Evolutionary conservation across 2,888 invertebrate species (phyloP).

Genomic region (Dichetophora obliterata): DNA sequence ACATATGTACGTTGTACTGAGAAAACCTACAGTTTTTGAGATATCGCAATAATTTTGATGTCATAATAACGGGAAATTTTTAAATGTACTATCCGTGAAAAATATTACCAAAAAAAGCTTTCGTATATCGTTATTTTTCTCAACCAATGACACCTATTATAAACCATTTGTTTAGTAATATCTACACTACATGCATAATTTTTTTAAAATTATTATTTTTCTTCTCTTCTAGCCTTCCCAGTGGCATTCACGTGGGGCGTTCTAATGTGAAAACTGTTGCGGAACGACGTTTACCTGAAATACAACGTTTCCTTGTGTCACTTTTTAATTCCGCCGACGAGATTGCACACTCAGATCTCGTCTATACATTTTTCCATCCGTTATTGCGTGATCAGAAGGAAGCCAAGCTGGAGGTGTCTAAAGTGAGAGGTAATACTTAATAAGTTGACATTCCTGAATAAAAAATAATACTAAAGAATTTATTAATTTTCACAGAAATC

Average conservation of each 20-base stretch:
- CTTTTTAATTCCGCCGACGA: conserved; percentile 91
- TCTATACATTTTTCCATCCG: conserved; percentile 99
- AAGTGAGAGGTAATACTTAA: conserved; percentile 78
- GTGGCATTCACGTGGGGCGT: conserved; percentile 86
- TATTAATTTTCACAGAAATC: conserved; percentile 47
- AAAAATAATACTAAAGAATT: neutral
- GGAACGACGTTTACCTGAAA: conserved; percentile 89
- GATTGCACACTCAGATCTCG: conserved; percentile 94
- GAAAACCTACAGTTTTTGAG: no score
- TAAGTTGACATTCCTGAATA: neutral
- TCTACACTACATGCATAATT: no score
- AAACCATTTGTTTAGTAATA: no score
- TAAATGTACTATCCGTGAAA: no score
- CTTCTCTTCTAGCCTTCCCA: conserved; percentile 73
- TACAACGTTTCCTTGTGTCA: conserved; percentile 88
- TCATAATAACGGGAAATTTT: no score
- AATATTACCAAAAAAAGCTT: no score
- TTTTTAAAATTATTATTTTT: neutral
- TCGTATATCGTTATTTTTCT: no score
- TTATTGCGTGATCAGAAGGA: conserved; percentile 94
- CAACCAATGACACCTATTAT: no score
- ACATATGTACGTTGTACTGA: no score
- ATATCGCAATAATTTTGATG: no score
- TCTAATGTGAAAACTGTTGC: conserved; percentile 97
- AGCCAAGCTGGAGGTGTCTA: conserved; percentile 82